Evolutionary conservation across 2,888 invertebrate genomes (phyloP), one percentile per base, ranked within the genome.

Genomic region (Cephalotes varians): DNA sequence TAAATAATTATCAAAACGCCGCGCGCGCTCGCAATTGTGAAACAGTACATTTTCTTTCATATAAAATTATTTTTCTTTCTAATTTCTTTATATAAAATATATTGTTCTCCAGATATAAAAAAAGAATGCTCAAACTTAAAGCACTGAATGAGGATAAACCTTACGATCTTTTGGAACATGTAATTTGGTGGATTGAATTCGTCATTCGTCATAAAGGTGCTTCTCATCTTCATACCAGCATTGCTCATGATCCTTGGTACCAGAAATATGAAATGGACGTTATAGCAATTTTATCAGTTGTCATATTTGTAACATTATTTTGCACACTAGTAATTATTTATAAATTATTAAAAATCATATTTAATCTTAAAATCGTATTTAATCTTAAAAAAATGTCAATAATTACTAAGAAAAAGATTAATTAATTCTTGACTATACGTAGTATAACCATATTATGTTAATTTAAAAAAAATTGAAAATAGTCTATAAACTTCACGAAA

Each of bases 181-280:
- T 86, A 1, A 64, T 91, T 31, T 91, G 90, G 91, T 91, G 91
- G 91, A 89, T 82, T 34, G 91, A 91, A 73, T 87, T 83, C 65
- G 87, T 91, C 1, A 91, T 91, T 64, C 86, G 90, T 51, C 85
- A 91, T 64, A 88, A 86, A 31, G 91, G 90, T 12, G 85, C 87
- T 12, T 73, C 88, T 58, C 88, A 90, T 81, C 80, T 90, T 31
- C 62, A 64, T 12, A 86, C 25, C 12, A 85, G 69, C 44, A 81
- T 85, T n/a, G 84, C 60, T 9, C 40, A 90, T 44, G 86, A 89
- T 25, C 74, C 87, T 21, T 89, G 90, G 89, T 89, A 89, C 12
- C 69, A 82, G 2, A 86, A 81, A 83, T 80, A 88, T 5, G 87
- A 90, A 28, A 84, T 82, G 51, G 90, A 91, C 12, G 72, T 90